Base-by-base conservation (phyloP, 1,140 invertebrate genomes). In the Drosophila simulans region DNA sequence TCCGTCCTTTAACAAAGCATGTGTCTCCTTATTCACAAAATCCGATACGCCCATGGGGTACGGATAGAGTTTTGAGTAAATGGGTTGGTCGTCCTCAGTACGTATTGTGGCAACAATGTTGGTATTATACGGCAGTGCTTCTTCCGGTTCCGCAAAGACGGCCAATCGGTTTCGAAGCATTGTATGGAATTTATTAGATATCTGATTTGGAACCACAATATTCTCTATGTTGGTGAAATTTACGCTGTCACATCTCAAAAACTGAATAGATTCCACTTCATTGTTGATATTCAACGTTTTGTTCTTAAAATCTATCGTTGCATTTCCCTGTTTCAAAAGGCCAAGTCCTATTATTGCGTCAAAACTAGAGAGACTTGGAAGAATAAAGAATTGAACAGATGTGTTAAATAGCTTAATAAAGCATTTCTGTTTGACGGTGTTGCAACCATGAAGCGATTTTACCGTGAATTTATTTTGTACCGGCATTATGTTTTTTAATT, bases 1-100 rank as follows among this genome's bases (percentile, higher is more conserved):
- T 43, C 17, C 42, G 15, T 20, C 42, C 42, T 43, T 43, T 43
- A 43, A 43, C 42, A 43, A 43, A 43, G 17, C 40, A 20, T 43
- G 20, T 7, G 42, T 20, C 15, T 43, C 8, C 17, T 43, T 43
- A 43, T 43, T 43, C 10, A 43, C 15, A 20, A 43, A 43, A 20
- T 17, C 15, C 8, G 42, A 15, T 20, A 43, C 42, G n/a, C 15
- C n/a, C 4, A 40, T 40, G 39, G 39, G 39, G 39, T 40, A 40
- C 39, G 39, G 39, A 40, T 40, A 40, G 4, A 40, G 39, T 15
- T 15, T 40, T 40, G 39, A 40, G 39, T 40, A 40, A n/a, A 40
- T 40, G 20, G 20, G n/a, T 13, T 40, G 39, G 39, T 40, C 39
- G 39, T 40, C 39, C n/a, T n/a, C 39, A 13, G 39, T 15, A 40